phyloP scores from a whole-genome alignment of 2,113 vertebrate genomes.

The Mastomys natalensis region DNA sequence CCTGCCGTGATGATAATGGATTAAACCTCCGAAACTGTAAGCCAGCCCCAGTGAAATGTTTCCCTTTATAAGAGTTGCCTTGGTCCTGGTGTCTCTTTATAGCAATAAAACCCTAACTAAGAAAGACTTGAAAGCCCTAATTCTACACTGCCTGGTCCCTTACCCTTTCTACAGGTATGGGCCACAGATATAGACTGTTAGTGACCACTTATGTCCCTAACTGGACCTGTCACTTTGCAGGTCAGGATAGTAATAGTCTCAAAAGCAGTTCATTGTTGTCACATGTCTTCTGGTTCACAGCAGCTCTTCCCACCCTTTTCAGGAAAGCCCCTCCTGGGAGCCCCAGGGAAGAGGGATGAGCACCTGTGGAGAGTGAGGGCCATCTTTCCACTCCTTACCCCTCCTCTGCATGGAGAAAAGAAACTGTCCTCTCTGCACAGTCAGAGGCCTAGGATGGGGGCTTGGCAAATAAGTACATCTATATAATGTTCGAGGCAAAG shows the following conservation, averaged over 20 bases:
- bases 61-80: neutral
- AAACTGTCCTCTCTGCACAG: neutral
- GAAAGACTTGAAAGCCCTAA: neutral
- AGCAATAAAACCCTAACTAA: neutral
- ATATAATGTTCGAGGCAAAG: neutral
- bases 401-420: neutral
- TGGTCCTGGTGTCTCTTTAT: neutral
- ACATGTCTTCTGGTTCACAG: neutral
- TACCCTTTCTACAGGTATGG: too few species aligned
- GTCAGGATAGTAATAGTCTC: neutral
- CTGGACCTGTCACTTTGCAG: neutral
- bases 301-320: neutral
- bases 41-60: neutral
- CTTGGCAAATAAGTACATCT: neutral
- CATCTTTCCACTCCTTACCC: neutral
- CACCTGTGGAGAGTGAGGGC: neutral
- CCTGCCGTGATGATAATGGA: neutral
- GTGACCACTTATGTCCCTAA: too few species aligned
- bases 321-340: neutral
- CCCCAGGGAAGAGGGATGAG: neutral
- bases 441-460: neutral
- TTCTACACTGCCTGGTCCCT: neutral
- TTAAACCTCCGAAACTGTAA: neutral
- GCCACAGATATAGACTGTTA: accelerated
- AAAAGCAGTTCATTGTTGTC: neutral